These are phyloP conservation scores for Phylloscopus trochilus DNA, from an alignment of 2,113 vertebrate genomes.

Conservation along the genomic window DNA sequence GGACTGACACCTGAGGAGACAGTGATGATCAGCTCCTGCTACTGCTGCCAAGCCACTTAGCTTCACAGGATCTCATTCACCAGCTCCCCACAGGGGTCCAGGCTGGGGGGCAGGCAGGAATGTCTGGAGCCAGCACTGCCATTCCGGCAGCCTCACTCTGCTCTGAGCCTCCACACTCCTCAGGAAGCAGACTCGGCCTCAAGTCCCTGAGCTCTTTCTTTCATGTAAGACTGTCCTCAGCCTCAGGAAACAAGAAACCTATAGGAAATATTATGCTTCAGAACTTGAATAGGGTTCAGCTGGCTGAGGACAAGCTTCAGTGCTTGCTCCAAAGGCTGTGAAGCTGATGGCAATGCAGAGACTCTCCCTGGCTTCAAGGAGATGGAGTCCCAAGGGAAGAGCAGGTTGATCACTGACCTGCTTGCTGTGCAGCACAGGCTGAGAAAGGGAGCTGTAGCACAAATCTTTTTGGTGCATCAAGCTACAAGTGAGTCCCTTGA, in stretches of 20 bases:
- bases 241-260: not conserved
- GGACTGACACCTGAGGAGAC: not conserved
- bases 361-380: not conserved
- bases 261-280: not conserved
- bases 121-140: not conserved
- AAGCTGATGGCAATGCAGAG: not conserved
- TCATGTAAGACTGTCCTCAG: not conserved
- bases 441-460: not conserved
- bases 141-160: rapidly evolving
- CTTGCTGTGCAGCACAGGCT: not conserved
- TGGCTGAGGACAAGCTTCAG: not conserved
- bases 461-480: not conserved
- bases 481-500: not conserved
- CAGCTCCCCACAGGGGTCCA: not conserved
- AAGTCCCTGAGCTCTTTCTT: not conserved
- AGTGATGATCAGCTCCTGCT: not conserved
- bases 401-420: not conserved
- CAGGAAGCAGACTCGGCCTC: not conserved
- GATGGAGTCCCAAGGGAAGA: not conserved
- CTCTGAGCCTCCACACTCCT: rapidly evolving
- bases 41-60: not conserved
- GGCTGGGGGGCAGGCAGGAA: not conserved
- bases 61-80: not conserved
- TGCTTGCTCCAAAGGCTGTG: not conserved
- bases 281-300: not conserved